Percentiles rank a stretch among this genome's conserved stretches.
phyloP scores from a whole-genome alignment of 2,888 invertebrate species.

The Lepeophtheirus nordmannii region DNA sequence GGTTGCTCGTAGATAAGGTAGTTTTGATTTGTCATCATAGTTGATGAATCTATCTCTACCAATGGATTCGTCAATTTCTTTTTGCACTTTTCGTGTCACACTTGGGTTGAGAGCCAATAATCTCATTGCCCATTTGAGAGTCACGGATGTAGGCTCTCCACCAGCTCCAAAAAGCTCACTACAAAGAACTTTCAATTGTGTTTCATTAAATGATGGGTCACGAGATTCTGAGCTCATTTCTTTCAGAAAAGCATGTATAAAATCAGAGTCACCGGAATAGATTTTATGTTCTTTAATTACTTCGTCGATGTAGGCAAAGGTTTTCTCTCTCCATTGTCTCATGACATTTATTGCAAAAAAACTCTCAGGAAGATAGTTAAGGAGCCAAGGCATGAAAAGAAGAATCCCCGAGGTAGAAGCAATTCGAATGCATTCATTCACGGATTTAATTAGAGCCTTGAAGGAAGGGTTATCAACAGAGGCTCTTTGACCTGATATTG shows the following conservation, averaged over 20 bases:
- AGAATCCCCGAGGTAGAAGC: slow-evolving; percentile 20
- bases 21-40: slow-evolving; percentile 9
- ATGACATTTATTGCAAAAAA: slow-evolving; percentile 3
- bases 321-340: slow-evolving; percentile 5
- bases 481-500: slow-evolving; percentile 14
- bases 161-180: slow-evolving; percentile 18
- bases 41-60: background rate
- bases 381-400: slow-evolving; percentile 15
- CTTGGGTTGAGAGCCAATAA: slow-evolving; percentile 19
- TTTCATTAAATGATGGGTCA: background rate
- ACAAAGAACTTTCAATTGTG: background rate
- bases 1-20: slow-evolving; percentile 18
- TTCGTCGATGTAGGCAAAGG: slow-evolving; percentile 2
- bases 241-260: slow-evolving; percentile 27
- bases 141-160: slow-evolving; percentile 24
- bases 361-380: slow-evolving; percentile 13
- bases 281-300: slow-evolving; percentile 25
- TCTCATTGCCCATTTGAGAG: slow-evolving; percentile 24
- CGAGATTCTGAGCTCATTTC: slow-evolving; percentile 14
- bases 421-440: slow-evolving; percentile 1
- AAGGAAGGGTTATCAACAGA: slow-evolving; percentile 8
- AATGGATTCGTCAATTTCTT: slow-evolving; percentile 15
- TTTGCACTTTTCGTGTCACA: slow-evolving; percentile 8
- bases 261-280: slow-evolving; percentile 24
- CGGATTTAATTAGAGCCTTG: background rate